Evolutionary conservation across 2,888 invertebrate genomes (phyloP), one percentile per base, ranked within the genome.

Genomic region (Eucriotettix oculatus): DNA sequence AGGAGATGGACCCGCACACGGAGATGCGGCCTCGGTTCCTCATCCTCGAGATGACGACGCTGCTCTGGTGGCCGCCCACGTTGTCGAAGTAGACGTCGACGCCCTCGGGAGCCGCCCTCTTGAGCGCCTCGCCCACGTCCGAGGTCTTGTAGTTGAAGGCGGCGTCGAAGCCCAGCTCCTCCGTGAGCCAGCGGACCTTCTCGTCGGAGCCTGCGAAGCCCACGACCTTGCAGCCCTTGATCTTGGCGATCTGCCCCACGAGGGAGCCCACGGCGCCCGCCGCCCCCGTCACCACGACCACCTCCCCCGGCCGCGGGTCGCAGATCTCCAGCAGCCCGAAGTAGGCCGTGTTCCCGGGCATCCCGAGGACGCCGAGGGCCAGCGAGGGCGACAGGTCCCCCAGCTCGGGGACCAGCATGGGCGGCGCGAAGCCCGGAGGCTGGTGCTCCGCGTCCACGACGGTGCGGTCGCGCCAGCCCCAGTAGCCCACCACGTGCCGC

Each of bases 81-180:
- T 87, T 88, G 69, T 88, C 88, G 68, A 87, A 88, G 68, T 84
- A 88, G 68, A 85, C 84, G 68, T 88, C 86, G 0, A 88, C 72
- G 2, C 86, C 86, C n/a, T 84, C 73, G 0, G 86, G 85, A 12
- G 85, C 85, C 58, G 72, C 75, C 70, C 81, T 74, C 64, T 78
- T 78, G 14, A 89, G 72, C 54, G 78, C 79, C 56, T 75, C 68
- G 0, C 70, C 69, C 54, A 84, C 66, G 67, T 82, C 70, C 10
- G 72, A 75, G 1, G 77, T 82, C 72, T 87, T 88, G 72, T 88
- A 88, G 73, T 88, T 88, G 63, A 82, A 83, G 14, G 80, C 84
- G 64, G 74, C 71, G 69, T 88, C 84, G 68, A 86, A 87, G 9
- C 81, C 81, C 1, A 86, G 71, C 58, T 82, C 80, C 14, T 82